Percentiles rank a stretch among this genome's conserved stretches.
Conservation (phyloP, 1,140 invertebrate species). For the Drosophila bifasciata region DNA sequence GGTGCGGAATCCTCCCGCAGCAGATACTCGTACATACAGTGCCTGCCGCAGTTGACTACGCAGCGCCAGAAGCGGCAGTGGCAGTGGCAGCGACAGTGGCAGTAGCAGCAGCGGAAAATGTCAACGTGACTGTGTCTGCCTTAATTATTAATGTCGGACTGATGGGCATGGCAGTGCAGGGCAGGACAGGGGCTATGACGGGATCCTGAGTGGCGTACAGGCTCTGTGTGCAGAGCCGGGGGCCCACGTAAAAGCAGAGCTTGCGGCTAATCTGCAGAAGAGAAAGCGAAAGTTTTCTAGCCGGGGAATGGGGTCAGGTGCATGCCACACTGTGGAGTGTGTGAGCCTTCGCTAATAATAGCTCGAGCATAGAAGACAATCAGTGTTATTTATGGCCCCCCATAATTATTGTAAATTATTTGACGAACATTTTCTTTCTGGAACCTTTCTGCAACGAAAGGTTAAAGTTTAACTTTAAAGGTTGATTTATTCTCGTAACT, state of each 20-base stretch:
- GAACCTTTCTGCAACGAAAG: conserved; percentile 9
- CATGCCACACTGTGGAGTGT: conserved; percentile 13
- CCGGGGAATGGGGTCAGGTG: conserved; percentile 33
- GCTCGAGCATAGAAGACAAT: not conserved
- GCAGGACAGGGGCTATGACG: conserved; percentile 47
- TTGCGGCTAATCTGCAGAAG: conserved; percentile 45
- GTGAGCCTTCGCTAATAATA: conserved; percentile 25
- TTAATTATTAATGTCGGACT: conserved; percentile 67
- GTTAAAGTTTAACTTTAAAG: conserved; percentile 18
- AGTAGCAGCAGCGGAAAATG: conserved; percentile 46
- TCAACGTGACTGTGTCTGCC: conserved; percentile 53
- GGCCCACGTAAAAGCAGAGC: conserved; percentile 25
- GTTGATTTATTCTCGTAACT: conserved; percentile 3
- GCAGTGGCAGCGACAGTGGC: conserved; percentile 25
- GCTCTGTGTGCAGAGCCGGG: not conserved
- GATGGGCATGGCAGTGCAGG: too few species aligned
- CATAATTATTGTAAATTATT: conserved; percentile 17
- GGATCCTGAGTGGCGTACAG: conserved; percentile 8
- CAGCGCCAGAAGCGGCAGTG: too few species aligned
- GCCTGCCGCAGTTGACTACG: conserved; percentile 15
- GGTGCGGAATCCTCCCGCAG: conserved; percentile 11
- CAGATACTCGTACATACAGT: conserved; percentile 12
- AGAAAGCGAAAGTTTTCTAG: conserved; percentile 30
- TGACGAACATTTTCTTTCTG: conserved; percentile 28
- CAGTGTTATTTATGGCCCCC: conserved; percentile 12